Base-by-base conservation (phyloP, 2,888 invertebrate species). In the Apamea anceps region DNA sequence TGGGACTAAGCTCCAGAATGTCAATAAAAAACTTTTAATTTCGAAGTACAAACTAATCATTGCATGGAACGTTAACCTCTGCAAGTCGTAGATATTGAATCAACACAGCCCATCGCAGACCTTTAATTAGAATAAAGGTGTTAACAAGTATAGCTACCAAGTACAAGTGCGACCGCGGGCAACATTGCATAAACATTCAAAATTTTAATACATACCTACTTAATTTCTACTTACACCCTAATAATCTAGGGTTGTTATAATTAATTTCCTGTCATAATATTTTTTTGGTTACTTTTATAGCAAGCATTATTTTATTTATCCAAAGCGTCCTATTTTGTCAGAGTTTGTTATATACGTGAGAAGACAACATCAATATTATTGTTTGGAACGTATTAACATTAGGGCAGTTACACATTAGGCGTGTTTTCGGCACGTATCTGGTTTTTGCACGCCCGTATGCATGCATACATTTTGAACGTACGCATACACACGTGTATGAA, bases 91-190 rank as follows among this genome's bases (percentile, higher is more conserved):
- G 28, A 54, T 21, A 60, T 51, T 42, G 13, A 37, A 37, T 37
- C n/a, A 68, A 83, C 67, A 83, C 32, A 57, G 84, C 54, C 45
- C 68, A 63, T 70, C 67, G 67, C 60, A 68, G 15, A 62, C 77
- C 84, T 57, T 57, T 63, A 42, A 42, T 72, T 32, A 48, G 6
- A 77, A 68, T 15, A 51, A 51, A 77, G 48, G 67, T 57, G 45
- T 51, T 74, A 60, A 74, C 45, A 67, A 76, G 72, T 72, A 57
- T 82, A 86, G 85, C 85, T 86, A 78, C 85, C 87, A 73, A 72
- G 71, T 74, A 12, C 65, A 72, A 79, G 68, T 86, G 87, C 87
- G 84, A 83, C 65, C 75, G 57, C 75, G 70, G 72, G 78, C 86
- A 85, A 85, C 86, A 74, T 66, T 77, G 48, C 28, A 78, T 66